Evolutionary conservation across 2,888 invertebrate genomes (phyloP).

Genomic region (Orthosia incerta): DNA sequence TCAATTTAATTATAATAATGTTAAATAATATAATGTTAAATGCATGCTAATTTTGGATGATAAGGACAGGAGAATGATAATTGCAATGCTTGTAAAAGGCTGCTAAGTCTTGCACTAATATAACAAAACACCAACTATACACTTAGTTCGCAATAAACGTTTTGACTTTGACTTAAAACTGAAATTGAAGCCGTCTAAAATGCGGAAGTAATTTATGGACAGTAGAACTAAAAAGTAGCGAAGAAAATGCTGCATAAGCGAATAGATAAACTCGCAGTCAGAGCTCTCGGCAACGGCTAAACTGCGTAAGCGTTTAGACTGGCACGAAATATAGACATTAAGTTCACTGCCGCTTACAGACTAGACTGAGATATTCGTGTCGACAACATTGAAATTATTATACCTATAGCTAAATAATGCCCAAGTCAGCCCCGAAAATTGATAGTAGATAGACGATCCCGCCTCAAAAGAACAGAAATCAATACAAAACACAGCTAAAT

Average conservation of each 20-base stretch:
- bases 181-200: not conserved
- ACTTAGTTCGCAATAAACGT: no score
- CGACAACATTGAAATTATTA: conserved; percentile 20
- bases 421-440: not conserved
- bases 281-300: not conserved
- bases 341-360: not conserved
- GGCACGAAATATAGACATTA: not conserved
- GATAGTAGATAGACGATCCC: not conserved
- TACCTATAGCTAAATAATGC: not conserved
- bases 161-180: no score
- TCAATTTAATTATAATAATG: no score
- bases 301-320: not conserved
- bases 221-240: not conserved
- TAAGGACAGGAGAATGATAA: no score
- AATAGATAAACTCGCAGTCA: not conserved
- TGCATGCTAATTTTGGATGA: no score
- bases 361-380: conserved; percentile 13
- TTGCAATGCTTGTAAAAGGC: no score
- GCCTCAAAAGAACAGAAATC: conserved; percentile 12
- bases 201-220: not conserved
- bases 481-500: conserved; percentile 7
- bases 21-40: no score
- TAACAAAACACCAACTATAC: no score
- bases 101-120: no score
- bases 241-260: conserved; percentile 4